A percentile compares a stretch with the other conserved stretches of the same genome.
phyloP scores from a whole-genome alignment of 2,888 invertebrate genomes.

The Selenia dentaria region DNA sequence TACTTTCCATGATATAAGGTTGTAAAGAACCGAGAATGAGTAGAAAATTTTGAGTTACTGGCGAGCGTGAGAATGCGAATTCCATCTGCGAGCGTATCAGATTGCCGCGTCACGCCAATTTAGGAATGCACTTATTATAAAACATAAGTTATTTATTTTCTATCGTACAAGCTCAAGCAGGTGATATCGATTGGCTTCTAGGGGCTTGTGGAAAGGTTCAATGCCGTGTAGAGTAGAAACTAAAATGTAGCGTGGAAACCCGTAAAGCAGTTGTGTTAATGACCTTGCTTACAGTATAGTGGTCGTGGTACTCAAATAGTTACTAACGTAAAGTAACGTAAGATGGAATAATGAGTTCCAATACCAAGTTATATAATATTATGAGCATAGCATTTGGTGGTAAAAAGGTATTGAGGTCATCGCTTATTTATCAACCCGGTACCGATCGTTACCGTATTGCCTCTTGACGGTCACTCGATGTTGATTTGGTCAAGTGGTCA shows the following conservation, averaged over 20 bases:
- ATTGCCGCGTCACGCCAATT: slow-evolving; percentile 6
- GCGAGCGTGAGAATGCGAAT: not conserved
- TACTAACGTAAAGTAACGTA: no score
- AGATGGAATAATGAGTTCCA: no score
- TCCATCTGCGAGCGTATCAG: slow-evolving; percentile 7
- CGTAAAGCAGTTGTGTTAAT: slow-evolving; percentile 18
- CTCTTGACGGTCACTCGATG: no score
- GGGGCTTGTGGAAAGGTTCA: slow-evolving; percentile 5
- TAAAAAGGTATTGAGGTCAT: no score
- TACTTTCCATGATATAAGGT: not conserved
- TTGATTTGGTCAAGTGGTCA: no score
- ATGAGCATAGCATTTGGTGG: no score
- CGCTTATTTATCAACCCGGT: no score
- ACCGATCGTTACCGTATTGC: no score
- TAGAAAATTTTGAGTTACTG: not conserved
- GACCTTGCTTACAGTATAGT: slow-evolving; percentile 16
- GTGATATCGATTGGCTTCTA: slow-evolving; percentile 2
- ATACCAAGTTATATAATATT: not conserved
- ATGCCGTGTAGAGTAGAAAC: slow-evolving; percentile 6
- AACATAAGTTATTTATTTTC: slow-evolving; percentile 1
- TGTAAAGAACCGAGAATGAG: slow-evolving; percentile 2
- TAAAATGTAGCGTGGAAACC: slow-evolving; percentile 21
- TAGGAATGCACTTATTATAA: slow-evolving; percentile 8
- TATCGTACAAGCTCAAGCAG: not conserved
- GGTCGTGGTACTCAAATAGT: slow-evolving; percentile 9